These are phyloP conservation scores for Neomorphus geoffroyi DNA, from an alignment of 2,797 vertebrate genomes.

Conservation along the genomic window DNA sequence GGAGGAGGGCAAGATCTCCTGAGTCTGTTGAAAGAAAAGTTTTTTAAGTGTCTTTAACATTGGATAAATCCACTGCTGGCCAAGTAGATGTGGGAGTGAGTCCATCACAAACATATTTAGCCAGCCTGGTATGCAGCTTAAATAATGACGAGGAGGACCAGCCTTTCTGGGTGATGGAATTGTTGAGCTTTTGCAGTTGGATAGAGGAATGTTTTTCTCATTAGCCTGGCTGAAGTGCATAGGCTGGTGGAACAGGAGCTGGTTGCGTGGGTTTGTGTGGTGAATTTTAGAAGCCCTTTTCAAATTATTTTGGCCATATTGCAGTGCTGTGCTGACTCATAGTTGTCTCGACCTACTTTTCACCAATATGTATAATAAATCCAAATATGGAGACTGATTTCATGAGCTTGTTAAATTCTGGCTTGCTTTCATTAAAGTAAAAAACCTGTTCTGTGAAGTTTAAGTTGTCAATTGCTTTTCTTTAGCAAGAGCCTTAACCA, in stretches of 20 bases:
- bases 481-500: neutral
- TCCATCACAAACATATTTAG: neutral
- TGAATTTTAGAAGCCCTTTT: slow-evolving; percentile 28
- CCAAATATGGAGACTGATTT: slow-evolving; percentile 29
- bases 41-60: neutral
- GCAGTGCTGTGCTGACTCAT: slow-evolving; percentile 47
- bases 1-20: neutral
- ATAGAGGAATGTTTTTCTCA: neutral
- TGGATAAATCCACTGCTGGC: neutral
- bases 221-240: neutral
- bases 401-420: slow-evolving; percentile 16
- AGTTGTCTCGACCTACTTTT: slow-evolving; percentile 45
- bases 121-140: neutral
- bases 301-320: neutral
- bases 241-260: neutral
- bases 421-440: neutral
- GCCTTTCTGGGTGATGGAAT: neutral
- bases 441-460: slow-evolving; percentile 6
- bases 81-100: neutral
- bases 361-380: slow-evolving; percentile 23
- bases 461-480: neutral
- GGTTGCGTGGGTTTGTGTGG: neutral
- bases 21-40: neutral
- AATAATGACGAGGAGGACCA: neutral
- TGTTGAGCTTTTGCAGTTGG: neutral